Evolutionary conservation across 2,113 vertebrate species (phyloP).

Genomic region (Thryonomys swinderianus): DNA sequence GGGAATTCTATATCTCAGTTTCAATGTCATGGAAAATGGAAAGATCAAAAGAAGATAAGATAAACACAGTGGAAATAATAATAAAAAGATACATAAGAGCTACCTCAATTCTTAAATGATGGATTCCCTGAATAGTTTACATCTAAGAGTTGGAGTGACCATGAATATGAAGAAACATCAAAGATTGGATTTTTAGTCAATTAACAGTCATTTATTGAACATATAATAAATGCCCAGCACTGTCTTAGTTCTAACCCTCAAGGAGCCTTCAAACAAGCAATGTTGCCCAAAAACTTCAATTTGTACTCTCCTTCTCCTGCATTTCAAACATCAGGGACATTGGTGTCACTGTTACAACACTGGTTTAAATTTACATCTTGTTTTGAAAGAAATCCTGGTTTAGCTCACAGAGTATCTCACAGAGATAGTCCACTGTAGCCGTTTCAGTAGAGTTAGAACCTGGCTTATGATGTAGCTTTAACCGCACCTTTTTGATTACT

Average conservation of each 20-base stretch:
- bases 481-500: constrained; percentile 37
- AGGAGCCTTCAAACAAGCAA: not conserved
- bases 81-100: not conserved
- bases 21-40: not conserved
- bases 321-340: not conserved
- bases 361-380: not conserved
- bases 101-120: not conserved
- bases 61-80: constrained; percentile 32
- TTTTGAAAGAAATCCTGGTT: not conserved
- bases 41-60: not conserved
- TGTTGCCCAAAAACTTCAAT: not conserved
- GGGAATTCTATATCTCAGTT: not conserved
- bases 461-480: not conserved
- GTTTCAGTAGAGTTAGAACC: constrained; percentile 15
- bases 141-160: not conserved
- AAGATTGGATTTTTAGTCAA: not conserved
- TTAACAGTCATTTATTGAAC: not conserved
- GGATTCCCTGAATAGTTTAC: not conserved
- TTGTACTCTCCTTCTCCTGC: not conserved
- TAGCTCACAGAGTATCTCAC: not conserved
- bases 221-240: not conserved
- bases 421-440: not conserved
- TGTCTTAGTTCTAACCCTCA: not conserved
- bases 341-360: not conserved
- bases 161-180: not conserved